Evolutionary conservation across 2,888 invertebrate species (phyloP), one percentile per base, ranked within the genome.

Genomic region (Byasa hedistus): DNA sequence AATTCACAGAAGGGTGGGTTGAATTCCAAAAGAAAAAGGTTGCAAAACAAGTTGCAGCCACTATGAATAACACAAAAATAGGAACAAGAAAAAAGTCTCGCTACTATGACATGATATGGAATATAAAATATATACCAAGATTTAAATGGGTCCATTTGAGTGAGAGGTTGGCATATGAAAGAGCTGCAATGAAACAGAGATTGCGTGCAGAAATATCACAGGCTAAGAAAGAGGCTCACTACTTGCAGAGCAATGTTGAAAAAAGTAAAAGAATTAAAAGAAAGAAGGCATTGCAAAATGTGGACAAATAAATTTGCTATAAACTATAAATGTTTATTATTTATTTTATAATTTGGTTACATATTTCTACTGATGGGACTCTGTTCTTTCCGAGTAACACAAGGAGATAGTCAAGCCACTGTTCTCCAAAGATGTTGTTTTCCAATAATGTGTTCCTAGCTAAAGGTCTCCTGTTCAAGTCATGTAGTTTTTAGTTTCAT

Each of bases 101-200:
- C 74, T 97, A 97, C 81, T 97, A 95, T 81, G 98, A 98, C 75
- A 94, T 95, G 82, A 93, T 98, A 54, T 99, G 99, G 99, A 98
- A 96, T 79, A 96, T 99, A 71, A 99, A 99, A 84, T 99, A 99
- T 85, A 93, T 99, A 71, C 95, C 97, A 3, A 94, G 96, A 72
- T 99, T 99, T 82, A 98, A 98, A 87, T 99, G 99, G 99, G 93
- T 95, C 36, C 98, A 99, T 86, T 92, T 99, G 55, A 97, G 96
- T 81, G 99, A 99, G 88, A 93, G 98, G 73, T 90, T 99, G 73
- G 96, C 96, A 3, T 98, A 98, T 84, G 99, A 99, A 84, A 95
- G 95, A 81, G 97, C 97, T 23, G 96, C 97, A 0, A 95, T 95
- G 76, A 95, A 96, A 79, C 98, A 98, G 83, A 94, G 97, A 79